Base-by-base conservation (phyloP, 2,113 vertebrate species). In the Nyctibius bracteatus region DNA sequence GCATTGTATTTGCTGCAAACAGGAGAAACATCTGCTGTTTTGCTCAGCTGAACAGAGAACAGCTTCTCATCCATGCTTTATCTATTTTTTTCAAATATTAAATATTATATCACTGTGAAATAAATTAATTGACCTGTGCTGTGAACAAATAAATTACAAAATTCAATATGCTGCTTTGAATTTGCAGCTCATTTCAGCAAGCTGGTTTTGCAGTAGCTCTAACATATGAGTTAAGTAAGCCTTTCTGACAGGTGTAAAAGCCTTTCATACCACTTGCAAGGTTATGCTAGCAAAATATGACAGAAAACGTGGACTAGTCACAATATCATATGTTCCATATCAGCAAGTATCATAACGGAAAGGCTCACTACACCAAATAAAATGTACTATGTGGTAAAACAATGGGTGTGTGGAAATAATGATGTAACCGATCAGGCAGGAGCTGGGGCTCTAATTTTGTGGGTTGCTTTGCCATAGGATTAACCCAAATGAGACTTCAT, bases 121-220 rank as follows among this genome's bases (percentile, higher is more conserved):
- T 95, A 98, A 96, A 98, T 98, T 97, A 98, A 98, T 97, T 97
- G 97, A 96, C 93, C 96, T 92, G 74, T 91, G 88, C 87, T 61
- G 90, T 79, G 94, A 98, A 98, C 81, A 97, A 97, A 98, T 97
- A 97, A 97, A 96, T 97, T 97, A 87, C 95, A 91, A 81, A 94
- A 96, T 88, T 95, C 96, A 96, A 96, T 94, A 95, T 75, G 94
- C 91, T 97, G 72, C 93, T 95, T 92, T 89, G 93, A 96, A 97
- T 96, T 87, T 96, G 95, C 88, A 97, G 96, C 97, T 97, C 91
- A 96, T 97, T 96, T 97, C 92, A 92, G 91, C 73, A 75, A 87
- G 85, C 30, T 0, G 3, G 74, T 67, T 78, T 65, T 81, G 94
- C 67, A 80, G 72, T 44, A 72, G 46, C 28, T 90, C 86, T 98